Evolutionary conservation across 37 sponge, comb jelly and placozoan species (phyloP), one percentile per base, ranked within the genome.

Genomic region (Lycopodina hypogea): DNA sequence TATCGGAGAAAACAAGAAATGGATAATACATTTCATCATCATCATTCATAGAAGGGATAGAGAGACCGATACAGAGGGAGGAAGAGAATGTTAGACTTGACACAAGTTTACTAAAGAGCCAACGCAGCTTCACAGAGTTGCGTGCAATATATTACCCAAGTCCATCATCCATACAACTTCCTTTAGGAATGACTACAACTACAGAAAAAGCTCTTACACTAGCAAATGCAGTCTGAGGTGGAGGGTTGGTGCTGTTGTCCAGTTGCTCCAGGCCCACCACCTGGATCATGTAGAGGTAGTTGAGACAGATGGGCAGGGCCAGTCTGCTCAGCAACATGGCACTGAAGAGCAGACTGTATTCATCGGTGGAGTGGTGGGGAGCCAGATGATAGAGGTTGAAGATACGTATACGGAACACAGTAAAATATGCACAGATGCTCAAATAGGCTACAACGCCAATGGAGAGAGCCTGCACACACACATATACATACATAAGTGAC

Each of bases 381-480:
- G 90, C 86, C 48, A 98, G 88, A 81, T 93, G 83, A 78, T 98
- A 98, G 42, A 93, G 92, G 80, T 95, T 95, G 80, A 98, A 98
- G 22, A 98, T 79, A 1, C 94, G 76, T 6, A 98, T 88, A 77
- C 81, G 83, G 86, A 95, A 98, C 24, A 95, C 89, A 33, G 99
- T 93, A 86, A 72, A 95, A 83, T 98, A 98, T 33, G 96, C 90
- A 81, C 99, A 98, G 34, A 93, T 51, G 57, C 94, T 88, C 61
- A 98, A 68, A 78, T 95, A 98, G 53, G 89, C 96, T 62, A 98
- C 91, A 3, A 87, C 63, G 0, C 66, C 37, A 11, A 97, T 80
- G 69, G 90, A 95, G 14, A 81, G 29, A 7, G 55, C 48, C 69
- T 69, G 56, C 67, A 52, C 3, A 26, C n/a, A 35, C 55, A 78